Conservation (phyloP, 2,888 invertebrate genomes). For the Dolomedes plantarius region DNA sequence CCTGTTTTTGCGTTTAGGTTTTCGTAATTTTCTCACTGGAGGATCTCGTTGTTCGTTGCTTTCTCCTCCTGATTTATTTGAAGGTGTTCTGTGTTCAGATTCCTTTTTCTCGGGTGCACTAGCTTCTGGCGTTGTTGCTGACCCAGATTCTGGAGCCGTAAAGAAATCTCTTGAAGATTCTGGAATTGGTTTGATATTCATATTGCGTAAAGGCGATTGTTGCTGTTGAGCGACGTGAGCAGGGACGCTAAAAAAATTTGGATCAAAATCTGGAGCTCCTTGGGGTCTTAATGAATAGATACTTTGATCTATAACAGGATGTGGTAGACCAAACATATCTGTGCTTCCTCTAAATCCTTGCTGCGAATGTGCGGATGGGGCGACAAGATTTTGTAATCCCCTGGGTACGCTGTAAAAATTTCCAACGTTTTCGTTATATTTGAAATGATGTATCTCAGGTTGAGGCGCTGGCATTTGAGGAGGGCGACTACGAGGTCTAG, state of each 20-base stretch:
- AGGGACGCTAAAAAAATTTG: slow-evolving; percentile 62
- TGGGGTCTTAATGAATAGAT: slow-evolving; percentile 46
- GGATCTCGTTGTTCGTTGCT: slow-evolving; percentile 19
- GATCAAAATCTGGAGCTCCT: slow-evolving; percentile 39
- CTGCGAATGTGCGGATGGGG: slow-evolving; percentile 25
- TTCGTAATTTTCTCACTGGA: slow-evolving; percentile 36
- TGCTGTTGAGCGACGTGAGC: slow-evolving; percentile 51
- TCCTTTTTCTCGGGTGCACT: slow-evolving; percentile 17
- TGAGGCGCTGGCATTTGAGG: not conserved
- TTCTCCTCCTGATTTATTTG: not conserved
- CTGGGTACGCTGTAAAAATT: slow-evolving; percentile 55
- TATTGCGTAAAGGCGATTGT: slow-evolving; percentile 38
- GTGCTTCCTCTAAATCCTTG: slow-evolving; percentile 14
- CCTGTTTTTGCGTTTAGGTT: slow-evolving; percentile 55
- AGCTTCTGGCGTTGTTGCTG: slow-evolving; percentile 13
- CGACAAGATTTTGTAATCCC: slow-evolving; percentile 48
- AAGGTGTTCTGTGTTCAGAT: not conserved
- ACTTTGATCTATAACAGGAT: slow-evolving; percentile 42
- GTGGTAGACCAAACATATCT: slow-evolving; percentile 61
- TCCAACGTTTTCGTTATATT: slow-evolving; percentile 15
- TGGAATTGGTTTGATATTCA: slow-evolving; percentile 48
- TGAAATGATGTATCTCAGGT: slow-evolving; percentile 37
- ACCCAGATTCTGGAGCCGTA: slow-evolving; percentile 30
- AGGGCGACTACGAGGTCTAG: not conserved
- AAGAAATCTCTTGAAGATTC: slow-evolving; percentile 47